A percentile compares a stretch with the other conserved stretches of the same genome.
These are phyloP conservation scores for Pachliopta kotzebuea DNA, from an alignment of 2,888 invertebrate genomes.

Conservation along the genomic window DNA sequence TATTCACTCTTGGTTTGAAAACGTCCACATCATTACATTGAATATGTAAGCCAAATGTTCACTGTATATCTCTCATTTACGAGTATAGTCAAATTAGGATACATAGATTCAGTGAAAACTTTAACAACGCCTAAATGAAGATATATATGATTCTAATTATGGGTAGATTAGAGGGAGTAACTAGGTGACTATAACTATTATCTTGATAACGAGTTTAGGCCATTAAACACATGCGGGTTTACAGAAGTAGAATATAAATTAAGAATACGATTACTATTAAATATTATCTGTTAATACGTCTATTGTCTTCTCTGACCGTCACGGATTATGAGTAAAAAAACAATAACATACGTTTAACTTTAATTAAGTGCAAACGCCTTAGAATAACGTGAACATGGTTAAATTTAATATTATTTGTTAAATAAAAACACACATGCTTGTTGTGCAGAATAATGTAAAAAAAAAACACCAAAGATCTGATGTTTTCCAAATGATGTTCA, in stretches of 20 bases:
- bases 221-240: slow-evolving; percentile 52
- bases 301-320: slow-evolving; percentile 7
- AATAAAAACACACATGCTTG: no score
- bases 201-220: slow-evolving; percentile 41
- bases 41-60: no score
- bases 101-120: background rate
- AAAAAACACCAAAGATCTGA: no score
- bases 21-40: no score
- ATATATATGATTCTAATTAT: slow-evolving; percentile 16
- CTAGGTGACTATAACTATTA: slow-evolving; percentile 41
- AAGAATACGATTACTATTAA: slow-evolving; percentile 18
- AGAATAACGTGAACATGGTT: no score
- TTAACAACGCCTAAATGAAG: background rate
- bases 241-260: slow-evolving; percentile 31
- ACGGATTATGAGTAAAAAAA: background rate
- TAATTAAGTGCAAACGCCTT: no score
- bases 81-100: no score
- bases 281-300: slow-evolving; percentile 2
- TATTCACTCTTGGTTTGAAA: no score
- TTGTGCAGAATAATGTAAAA: no score
- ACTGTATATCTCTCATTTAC: no score
- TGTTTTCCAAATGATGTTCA: no score
- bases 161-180: slow-evolving; percentile 34
- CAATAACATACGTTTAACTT: background rate
- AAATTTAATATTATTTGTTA: no score